A percentile compares a stretch with the other conserved stretches of the same genome.
Evolutionary conservation across 2,888 invertebrate species (phyloP).

Genomic region (Chrysolina oricalcia): DNA sequence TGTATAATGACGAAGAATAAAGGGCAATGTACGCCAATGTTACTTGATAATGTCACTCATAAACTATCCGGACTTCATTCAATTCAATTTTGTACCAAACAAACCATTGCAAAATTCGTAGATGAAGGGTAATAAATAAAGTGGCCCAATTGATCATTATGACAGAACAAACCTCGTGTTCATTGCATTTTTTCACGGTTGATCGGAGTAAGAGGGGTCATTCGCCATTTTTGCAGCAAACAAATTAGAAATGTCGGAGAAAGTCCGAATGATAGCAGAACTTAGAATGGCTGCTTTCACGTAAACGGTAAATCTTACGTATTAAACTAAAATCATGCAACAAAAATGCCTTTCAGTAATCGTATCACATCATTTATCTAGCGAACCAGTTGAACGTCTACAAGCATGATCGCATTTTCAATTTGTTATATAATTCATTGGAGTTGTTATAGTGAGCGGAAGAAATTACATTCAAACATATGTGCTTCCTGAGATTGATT

Average conservation of each 20-base stretch:
- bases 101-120: too few relatives aligned
- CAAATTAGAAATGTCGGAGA: conserved; percentile 24
- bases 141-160: background rate
- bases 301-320: conserved; percentile 26
- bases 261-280: conserved; percentile 21
- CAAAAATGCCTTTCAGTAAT: conserved; percentile 14
- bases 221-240: conserved; percentile 10
- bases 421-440: conserved; percentile 16
- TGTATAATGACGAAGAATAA: too few relatives aligned
- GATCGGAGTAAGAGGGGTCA: conserved; percentile 11
- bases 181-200: conserved; percentile 4
- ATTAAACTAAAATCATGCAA: conserved; percentile 22
- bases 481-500: conserved; percentile 10
- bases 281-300: conserved; percentile 22
- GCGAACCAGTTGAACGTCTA: conserved; percentile 19
- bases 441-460: conserved; percentile 14
- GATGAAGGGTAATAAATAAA: background rate
- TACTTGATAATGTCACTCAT: too few relatives aligned
- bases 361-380: conserved; percentile 25
- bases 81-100: too few relatives aligned
- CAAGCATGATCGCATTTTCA: conserved; percentile 16
- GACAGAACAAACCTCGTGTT: background rate
- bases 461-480: background rate
- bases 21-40: too few relatives aligned
- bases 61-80: too few relatives aligned